Evolutionary conservation across 2,797 vertebrate species (phyloP), one percentile per base, ranked within the genome.

Genomic region (Malurus splendens): DNA sequence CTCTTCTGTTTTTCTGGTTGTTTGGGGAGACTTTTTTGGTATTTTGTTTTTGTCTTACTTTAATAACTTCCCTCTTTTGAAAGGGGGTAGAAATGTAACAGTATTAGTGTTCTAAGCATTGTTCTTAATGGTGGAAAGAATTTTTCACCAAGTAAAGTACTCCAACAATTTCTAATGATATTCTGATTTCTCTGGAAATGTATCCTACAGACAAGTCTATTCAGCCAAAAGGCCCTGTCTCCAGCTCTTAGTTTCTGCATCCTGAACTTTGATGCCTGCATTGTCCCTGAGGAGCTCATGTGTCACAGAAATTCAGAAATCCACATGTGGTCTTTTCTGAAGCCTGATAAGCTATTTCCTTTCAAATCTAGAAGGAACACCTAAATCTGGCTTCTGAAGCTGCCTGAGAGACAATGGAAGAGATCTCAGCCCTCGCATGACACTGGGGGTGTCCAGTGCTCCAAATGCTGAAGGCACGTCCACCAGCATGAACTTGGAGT

Each of bases 181-280:
- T 41, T 84, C 50, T 57, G 64, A 6, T 90, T 83, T 93, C 71
- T 64, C 64, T 92, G 82, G 47, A 78, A 94, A 78, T 66, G n/a
- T 59, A 59, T 44, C 71, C 52, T 50, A 75, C 64, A 87, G 84
- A 81, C 73, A 68, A 80, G 47, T 27, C 42, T 44, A 59, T 60
- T 70, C 12, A 82, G 70, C 59, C 70, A 90, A 76, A 59, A 78
- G 28, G 66, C 22, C 80, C 51, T 73, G 82, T 83, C 86, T 92
- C 89, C 82, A 95, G 2, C 54, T 86, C 67, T 30, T 36, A 62
- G 71, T 16, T 93, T 62, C 70, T 87, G 77, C 73, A 94, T 95
- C 87, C 87, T 95, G 93, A 89, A 81, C 89, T 95, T 93, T 93
- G 92, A 91, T 90, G 92, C 61, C 50, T 66, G 30, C 71, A 52